phyloP scores from a whole-genome alignment of 2,888 invertebrate genomes.

The Sipunculus nudus region DNA sequence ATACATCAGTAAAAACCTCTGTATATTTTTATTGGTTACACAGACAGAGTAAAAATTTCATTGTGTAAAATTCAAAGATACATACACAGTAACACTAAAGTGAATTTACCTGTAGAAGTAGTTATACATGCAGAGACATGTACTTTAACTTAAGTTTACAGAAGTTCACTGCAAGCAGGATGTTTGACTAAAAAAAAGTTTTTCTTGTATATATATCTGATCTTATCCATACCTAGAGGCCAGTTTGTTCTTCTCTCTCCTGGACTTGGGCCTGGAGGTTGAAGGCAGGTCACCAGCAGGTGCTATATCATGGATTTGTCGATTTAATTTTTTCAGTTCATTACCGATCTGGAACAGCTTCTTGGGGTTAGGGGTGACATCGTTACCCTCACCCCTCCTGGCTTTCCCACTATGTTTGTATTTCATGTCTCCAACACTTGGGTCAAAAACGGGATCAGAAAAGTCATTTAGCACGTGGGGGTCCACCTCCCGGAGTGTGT shows the following conservation, averaged over 20 bases:
- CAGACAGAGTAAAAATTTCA: too few species aligned
- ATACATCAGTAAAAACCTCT: too few species aligned
- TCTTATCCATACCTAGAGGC: constrained; percentile 76
- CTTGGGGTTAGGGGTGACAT: constrained; percentile 92
- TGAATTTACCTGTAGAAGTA: too few species aligned
- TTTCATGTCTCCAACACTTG: constrained; percentile 58
- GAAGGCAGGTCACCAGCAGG: constrained; percentile 84
- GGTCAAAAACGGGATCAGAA: constrained; percentile 96
- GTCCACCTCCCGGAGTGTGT: constrained; percentile 78
- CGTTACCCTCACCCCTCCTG: constrained; percentile 98
- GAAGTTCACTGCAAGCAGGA: not conserved
- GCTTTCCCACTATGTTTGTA: constrained; percentile 68
- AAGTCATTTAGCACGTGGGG: constrained; percentile 89
- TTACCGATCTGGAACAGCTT: constrained; percentile 90
- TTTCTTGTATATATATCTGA: not conserved
- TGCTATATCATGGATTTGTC: constrained; percentile 94
- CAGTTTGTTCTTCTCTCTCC: constrained; percentile 97
- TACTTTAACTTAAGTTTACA: not conserved
- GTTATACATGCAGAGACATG: too few species aligned
- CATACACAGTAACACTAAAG: too few species aligned
- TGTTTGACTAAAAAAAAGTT: not conserved
- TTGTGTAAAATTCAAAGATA: too few species aligned
- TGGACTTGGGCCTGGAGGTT: constrained; percentile 49
- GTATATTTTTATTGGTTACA: too few species aligned
- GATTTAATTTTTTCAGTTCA: constrained; percentile 88